phyloP scores from a whole-genome alignment of 2,888 invertebrate species.

The Harpalus rubripes region DNA sequence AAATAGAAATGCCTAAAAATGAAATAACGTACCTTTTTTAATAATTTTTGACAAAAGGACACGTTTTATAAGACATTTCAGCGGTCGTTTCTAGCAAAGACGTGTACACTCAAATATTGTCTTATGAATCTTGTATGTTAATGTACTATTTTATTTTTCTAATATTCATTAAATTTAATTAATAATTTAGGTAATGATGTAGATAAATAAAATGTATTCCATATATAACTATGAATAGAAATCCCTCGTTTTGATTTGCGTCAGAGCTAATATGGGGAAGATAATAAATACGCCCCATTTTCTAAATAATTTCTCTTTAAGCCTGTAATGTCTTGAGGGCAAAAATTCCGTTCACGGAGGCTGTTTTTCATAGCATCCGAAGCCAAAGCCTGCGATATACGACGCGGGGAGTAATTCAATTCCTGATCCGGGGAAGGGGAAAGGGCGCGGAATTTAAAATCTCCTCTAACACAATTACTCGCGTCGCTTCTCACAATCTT shows the following conservation, averaged over 20 bases:
- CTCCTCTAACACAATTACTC: conserved; percentile 62
- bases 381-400: conserved; percentile 23
- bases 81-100: too few species aligned
- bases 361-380: conserved; percentile 41
- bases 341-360: conserved; percentile 4
- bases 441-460: conserved; percentile 57
- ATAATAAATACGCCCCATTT: not conserved
- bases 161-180: too few species aligned
- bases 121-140: too few species aligned
- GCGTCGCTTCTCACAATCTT: conserved; percentile 62
- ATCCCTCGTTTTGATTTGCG: not conserved
- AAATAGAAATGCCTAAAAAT: too few species aligned
- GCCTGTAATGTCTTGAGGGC: not conserved
- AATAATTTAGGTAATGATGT: too few species aligned
- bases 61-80: too few species aligned
- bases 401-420: conserved; percentile 37
- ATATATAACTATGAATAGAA: too few species aligned
- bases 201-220: too few species aligned
- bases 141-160: too few species aligned
- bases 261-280: not conserved
- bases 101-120: too few species aligned
- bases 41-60: too few species aligned
- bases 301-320: conserved; percentile 22
- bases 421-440: conserved; percentile 15
- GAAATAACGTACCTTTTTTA: too few species aligned